Conservation (phyloP, 2,113 vertebrate genomes). For the Procavia capensis region DNA sequence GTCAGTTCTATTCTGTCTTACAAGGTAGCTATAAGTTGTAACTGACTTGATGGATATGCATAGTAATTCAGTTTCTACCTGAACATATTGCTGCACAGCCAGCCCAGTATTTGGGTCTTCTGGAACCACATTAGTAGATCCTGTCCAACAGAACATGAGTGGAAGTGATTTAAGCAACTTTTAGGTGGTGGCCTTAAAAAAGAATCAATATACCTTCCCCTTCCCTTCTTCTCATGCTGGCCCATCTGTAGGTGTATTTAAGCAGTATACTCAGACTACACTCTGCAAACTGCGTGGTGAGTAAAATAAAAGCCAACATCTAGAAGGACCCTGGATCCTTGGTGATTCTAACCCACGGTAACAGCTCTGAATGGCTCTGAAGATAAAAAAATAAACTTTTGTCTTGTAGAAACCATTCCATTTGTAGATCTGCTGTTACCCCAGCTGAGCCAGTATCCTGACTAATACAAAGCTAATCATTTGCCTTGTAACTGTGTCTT, state of each 20-base stretch:
- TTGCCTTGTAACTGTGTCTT: constrained; percentile 64
- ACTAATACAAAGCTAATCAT: neutral
- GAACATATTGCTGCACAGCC: neutral
- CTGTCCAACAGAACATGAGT: neutral
- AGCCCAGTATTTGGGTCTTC: neutral
- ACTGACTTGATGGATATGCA: too few relatives aligned
- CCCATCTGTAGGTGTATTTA: neutral
- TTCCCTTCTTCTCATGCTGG: neutral
- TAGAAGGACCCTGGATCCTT: neutral
- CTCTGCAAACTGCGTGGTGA: neutral
- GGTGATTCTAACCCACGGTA: neutral
- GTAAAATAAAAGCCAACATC: neutral
- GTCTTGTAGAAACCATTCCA: neutral
- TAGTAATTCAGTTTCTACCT: too few relatives aligned
- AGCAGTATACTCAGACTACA: neutral
- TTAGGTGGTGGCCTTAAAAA: neutral
- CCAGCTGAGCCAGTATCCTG: neutral
- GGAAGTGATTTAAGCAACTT: neutral
- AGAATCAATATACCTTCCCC: neutral
- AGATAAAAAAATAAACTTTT: neutral
- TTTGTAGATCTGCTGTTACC: neutral
- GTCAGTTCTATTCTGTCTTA: too few relatives aligned
- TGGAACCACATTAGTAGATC: neutral
- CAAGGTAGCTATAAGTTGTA: too few relatives aligned
- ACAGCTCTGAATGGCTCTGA: neutral